Percentiles rank a stretch among this genome's conserved stretches.
Conservation (phyloP, 2,113 vertebrate genomes). For the Caranx melampygus region DNA sequence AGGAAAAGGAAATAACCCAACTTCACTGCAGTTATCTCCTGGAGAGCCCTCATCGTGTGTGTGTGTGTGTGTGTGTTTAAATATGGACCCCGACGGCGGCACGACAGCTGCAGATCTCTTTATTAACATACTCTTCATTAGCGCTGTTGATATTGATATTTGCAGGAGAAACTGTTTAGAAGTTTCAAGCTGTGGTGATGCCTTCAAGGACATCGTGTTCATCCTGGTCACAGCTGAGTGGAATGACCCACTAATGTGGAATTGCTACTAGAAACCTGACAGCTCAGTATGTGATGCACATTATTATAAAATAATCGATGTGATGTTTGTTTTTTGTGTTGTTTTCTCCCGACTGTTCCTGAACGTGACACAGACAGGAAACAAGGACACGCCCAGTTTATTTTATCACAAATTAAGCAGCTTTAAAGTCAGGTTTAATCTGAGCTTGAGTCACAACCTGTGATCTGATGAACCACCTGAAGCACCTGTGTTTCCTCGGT, state of each 20-base stretch:
- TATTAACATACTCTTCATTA: slow-evolving; percentile 31
- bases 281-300: neutral
- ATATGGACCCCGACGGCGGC: slow-evolving; percentile 55
- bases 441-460: neutral
- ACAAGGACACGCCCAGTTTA: neutral
- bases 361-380: too few relatives aligned
- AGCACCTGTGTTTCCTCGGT: too few relatives aligned
- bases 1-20: slow-evolving; percentile 79
- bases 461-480: too few relatives aligned
- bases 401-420: neutral
- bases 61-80: slow-evolving; percentile 39
- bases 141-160: slow-evolving; percentile 12
- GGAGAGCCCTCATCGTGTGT: slow-evolving; percentile 48
- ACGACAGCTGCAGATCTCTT: slow-evolving; percentile 34
- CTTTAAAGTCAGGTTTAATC: neutral
- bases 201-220: neutral
- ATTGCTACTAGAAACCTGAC: neutral
- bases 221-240: neutral
- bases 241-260: neutral
- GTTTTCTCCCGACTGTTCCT: too few relatives aligned
- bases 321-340: neutral
- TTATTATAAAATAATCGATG: too few relatives aligned
- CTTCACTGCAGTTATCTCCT: slow-evolving; percentile 64
- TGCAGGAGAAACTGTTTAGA: neutral
- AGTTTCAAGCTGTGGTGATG: neutral